Percentiles rank a stretch among this genome's conserved stretches.
These are phyloP conservation scores for Colletes gigas DNA, from an alignment of 1,140 invertebrate genomes.

Conservation along the genomic window DNA sequence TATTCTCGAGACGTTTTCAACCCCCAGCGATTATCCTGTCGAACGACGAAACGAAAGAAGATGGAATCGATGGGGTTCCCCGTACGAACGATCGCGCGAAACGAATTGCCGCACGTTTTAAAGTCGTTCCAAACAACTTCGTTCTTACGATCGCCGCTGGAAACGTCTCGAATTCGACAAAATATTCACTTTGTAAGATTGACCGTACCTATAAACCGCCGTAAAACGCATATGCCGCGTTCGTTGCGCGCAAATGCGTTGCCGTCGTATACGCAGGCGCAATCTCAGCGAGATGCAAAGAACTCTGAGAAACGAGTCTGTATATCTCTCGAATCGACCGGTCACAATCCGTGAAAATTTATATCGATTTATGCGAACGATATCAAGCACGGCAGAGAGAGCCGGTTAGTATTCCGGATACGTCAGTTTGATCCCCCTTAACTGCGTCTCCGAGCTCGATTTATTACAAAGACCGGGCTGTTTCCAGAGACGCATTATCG, in stretches of 20 bases:
- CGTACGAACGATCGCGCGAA: background rate
- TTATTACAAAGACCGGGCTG: conserved; percentile 58
- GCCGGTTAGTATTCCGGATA: conserved; percentile 34
- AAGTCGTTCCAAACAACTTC: background rate
- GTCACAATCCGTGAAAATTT: conserved; percentile 60
- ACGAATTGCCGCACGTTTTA: conserved; percentile 10
- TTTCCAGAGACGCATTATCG: conserved; percentile 60
- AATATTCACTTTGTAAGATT: conserved; percentile 57
- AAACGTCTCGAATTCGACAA: background rate
- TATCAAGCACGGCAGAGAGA: conserved; percentile 15
- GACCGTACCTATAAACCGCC: conserved; percentile 37
- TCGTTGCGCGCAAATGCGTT: background rate
- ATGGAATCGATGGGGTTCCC: background rate
- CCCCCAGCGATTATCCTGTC: too few relatives aligned
- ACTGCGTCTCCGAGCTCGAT: conserved; percentile 60
- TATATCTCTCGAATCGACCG: conserved; percentile 46
- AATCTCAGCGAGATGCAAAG: conserved; percentile 1
- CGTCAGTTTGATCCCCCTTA: conserved; percentile 61
- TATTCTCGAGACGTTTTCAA: too few relatives aligned
- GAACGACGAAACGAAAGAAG: background rate
- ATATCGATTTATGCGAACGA: conserved; percentile 58
- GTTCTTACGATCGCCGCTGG: background rate
- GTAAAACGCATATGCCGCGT: conserved; percentile 45
- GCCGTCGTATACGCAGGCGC: background rate
- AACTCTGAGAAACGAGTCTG: conserved; percentile 39